Percentiles rank a stretch among this genome's conserved stretches.
phyloP scores from a whole-genome alignment of 2,113 vertebrate species.

The Epinephelus lanceolatus region DNA sequence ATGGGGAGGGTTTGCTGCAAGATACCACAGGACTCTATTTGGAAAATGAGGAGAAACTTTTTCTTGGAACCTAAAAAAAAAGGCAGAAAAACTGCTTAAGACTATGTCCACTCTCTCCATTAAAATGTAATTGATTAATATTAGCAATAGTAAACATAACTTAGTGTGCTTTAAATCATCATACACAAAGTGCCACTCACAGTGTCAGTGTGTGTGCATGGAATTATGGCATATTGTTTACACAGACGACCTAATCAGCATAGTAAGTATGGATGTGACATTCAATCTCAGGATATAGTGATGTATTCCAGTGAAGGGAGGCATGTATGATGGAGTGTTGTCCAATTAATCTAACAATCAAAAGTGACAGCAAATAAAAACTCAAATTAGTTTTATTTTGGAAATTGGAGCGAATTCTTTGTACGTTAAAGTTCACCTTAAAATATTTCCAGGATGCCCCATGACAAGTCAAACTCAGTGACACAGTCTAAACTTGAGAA shows the following conservation, averaged over 20 bases:
- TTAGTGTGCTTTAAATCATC: slow-evolving; percentile 26
- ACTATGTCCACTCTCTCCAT: slow-evolving; percentile 2
- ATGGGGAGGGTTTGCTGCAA: slow-evolving; percentile 51
- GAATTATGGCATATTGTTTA: slow-evolving; percentile 14
- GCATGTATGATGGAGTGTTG: neutral
- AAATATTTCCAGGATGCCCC: slow-evolving; percentile 20
- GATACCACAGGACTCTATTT: slow-evolving; percentile 20
- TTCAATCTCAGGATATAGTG: slow-evolving; percentile 1
- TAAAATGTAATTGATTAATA: neutral
- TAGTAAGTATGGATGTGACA: slow-evolving; percentile 6
- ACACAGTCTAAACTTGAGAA: slow-evolving; percentile 44
- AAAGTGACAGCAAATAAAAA: slow-evolving; percentile 22
- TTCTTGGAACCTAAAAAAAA: slow-evolving; percentile 19
- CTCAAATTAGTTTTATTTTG: neutral
- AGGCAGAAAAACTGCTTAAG: neutral
- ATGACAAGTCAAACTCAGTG: slow-evolving; percentile 41
- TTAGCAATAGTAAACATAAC: neutral
- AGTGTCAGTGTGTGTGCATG: slow-evolving; percentile 16
- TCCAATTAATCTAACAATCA: slow-evolving; percentile 18
- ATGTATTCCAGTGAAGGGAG: neutral
- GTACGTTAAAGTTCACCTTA: slow-evolving; percentile 11
- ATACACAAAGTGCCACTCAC: neutral
- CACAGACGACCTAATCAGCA: slow-evolving; percentile 19
- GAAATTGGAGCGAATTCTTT: neutral
- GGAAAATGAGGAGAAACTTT: slow-evolving; percentile 28